phyloP scores from a whole-genome alignment of 2,113 vertebrate species.

The Menidia beryllina region DNA sequence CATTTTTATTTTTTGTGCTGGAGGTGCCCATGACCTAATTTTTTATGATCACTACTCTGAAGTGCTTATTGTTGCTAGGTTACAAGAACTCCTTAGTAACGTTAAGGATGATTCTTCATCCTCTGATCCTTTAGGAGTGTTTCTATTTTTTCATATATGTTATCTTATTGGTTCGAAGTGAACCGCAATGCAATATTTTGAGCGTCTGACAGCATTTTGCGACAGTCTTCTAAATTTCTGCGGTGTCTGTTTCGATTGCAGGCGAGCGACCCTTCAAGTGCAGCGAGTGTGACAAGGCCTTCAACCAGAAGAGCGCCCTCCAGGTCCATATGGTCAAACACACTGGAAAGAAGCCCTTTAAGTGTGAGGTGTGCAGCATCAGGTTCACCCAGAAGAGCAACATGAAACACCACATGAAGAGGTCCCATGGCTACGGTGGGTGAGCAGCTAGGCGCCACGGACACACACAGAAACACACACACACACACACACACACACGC shows the following conservation, averaged over 20 bases:
- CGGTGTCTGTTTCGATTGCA: slow-evolving; percentile 55
- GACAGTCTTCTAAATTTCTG: too few species aligned
- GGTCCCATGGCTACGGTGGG: slow-evolving; percentile 88
- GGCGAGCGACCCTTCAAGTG: slow-evolving; percentile 96
- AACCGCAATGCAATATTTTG: too few species aligned
- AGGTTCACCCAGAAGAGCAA: slow-evolving; percentile 99
- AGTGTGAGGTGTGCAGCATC: slow-evolving; percentile 93
- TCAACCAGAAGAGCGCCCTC: slow-evolving; percentile 98
- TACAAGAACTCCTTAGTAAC: neutral
- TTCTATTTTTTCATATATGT: too few species aligned
- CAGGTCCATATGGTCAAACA: slow-evolving; percentile 98
- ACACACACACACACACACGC: too few species aligned
- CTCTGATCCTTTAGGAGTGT: too few species aligned
- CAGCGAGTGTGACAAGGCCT: slow-evolving; percentile 92
- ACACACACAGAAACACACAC: too few species aligned
- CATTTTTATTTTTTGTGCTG: too few species aligned
- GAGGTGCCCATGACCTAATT: neutral
- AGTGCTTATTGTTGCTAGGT: neutral
- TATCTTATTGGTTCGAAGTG: too few species aligned
- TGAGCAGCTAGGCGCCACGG: neutral
- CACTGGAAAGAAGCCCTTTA: slow-evolving; percentile 95
- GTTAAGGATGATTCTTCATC: neutral
- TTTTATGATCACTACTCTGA: neutral
- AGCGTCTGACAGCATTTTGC: too few species aligned
- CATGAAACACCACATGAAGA: slow-evolving; percentile 98